Evolutionary conservation across 1,140 invertebrate species (phyloP).

Genomic region (Homarus americanus): DNA sequence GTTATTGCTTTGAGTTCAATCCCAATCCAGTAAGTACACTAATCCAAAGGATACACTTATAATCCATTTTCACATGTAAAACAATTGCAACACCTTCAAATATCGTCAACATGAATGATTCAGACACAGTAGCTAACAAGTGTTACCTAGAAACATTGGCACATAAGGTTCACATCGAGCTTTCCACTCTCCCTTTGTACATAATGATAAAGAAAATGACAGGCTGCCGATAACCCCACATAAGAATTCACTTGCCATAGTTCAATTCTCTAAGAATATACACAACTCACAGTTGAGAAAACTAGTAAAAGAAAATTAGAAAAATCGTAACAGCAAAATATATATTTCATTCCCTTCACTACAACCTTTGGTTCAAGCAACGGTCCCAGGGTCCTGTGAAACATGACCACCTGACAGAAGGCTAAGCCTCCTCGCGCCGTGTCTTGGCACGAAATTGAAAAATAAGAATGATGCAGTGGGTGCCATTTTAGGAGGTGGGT

Average conservation of each 20-base stretch:
- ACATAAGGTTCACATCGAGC: slow-evolving; percentile 70
- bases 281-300: slow-evolving; percentile 69
- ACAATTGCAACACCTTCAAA: slow-evolving; percentile 72
- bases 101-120: slow-evolving; percentile 72
- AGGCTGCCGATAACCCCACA: slow-evolving; percentile 64
- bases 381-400: slow-evolving; percentile 69
- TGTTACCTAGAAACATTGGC: slow-evolving; percentile 72
- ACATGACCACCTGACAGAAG: slow-evolving; percentile 27
- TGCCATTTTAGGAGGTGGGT: slow-evolving; percentile 62
- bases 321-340: slow-evolving; percentile 70
- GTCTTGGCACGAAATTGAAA: slow-evolving; percentile 68
- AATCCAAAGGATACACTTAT: slow-evolving; percentile 68
- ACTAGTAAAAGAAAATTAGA: slow-evolving; percentile 69
- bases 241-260: slow-evolving; percentile 53
- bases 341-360: slow-evolving; percentile 62
- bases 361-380: slow-evolving; percentile 55
- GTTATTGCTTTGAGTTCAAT: slow-evolving; percentile 70
- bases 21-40: slow-evolving; percentile 67
- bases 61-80: slow-evolving; percentile 72
- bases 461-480: slow-evolving; percentile 62
- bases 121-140: slow-evolving; percentile 72
- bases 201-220: slow-evolving; percentile 72
- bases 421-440: slow-evolving; percentile 48
- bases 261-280: slow-evolving; percentile 60
- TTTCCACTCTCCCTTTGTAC: slow-evolving; percentile 72